These are phyloP conservation scores for Coregonus suidteri DNA, from an alignment of 2,797 vertebrate genomes.

Conservation along the genomic window DNA sequence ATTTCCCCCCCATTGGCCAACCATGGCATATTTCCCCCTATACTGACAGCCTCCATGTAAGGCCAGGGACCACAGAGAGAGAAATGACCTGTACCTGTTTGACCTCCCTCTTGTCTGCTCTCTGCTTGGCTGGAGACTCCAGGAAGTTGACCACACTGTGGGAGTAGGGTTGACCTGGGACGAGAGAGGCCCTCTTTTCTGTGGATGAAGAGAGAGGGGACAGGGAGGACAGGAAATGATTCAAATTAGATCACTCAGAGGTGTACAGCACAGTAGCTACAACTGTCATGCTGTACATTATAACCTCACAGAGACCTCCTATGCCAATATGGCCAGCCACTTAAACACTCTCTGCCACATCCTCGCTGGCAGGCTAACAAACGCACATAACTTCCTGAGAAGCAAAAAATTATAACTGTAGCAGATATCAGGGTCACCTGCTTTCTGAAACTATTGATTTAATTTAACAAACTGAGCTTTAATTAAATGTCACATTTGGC, in stretches of 20 bases:
- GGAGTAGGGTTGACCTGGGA: conserved; percentile 14
- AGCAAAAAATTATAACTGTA: background rate
- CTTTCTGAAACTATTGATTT: conserved; percentile 19
- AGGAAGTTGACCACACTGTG: conserved; percentile 32
- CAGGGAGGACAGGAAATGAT: background rate
- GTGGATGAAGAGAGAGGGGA: conserved; percentile 19
- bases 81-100: conserved; percentile 46
- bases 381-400: background rate
- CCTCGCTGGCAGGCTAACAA: background rate
- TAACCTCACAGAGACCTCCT: background rate
- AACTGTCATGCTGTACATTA: background rate
- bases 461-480: conserved; percentile 5
- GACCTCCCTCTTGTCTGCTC: conserved; percentile 34
- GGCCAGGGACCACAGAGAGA: background rate
- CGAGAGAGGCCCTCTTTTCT: conserved; percentile 33
- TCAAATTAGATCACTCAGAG: background rate
- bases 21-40: background rate
- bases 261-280: background rate
- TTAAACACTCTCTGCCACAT: background rate
- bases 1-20: conserved; percentile 42
- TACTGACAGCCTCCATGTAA: background rate
- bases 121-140: conserved; percentile 36
- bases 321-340: background rate
- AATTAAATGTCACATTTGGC: no score
- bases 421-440: background rate